Base-by-base conservation (phyloP, 2,888 invertebrate species). In the Griposia aprilina region DNA sequence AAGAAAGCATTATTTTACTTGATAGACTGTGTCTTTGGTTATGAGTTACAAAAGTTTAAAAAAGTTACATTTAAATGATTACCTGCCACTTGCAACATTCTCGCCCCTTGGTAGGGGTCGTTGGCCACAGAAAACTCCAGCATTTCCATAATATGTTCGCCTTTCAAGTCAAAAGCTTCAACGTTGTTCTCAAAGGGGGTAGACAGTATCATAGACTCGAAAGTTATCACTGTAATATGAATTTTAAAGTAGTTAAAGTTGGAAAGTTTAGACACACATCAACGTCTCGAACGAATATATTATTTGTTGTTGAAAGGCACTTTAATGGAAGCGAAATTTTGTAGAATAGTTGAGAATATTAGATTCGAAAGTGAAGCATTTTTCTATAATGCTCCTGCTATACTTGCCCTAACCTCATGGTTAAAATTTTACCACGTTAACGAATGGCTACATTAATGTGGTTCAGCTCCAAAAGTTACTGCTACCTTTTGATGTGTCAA, bases 151-250 rank as follows among this genome's bases (percentile, higher is more conserved):
- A 99, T 95, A 86, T 98, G 97, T 77, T 97, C 97, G 0, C 99
- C 99, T 77, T 97, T 95, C 60, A 99, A 91, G 88, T 98, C 98
- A 67, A 98, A 97, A 0, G 98, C 97, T 92, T 98, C 98, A 41
- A 98, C 96, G 20, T 97, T 97, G 90, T 98, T 98, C 87, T 97
- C 97, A 91, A 99, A 99, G 0, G 99, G 99, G 45, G 97, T 97
- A 13, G 98, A 97, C 15, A 97, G 95, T n/a, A 98, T 94, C 67
- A 98, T 90, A 81, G 98, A 98, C 78, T 97, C 97, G 85, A 97
- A 98, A 1, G 98, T 98, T 62, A 98, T 97, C 52, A 97, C 98
- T 98, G 94, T 20, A 94, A 93, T 57, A 77, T 66, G 48, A 74
- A n/a, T 71, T 78, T 65, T 71, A 81, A 73, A 82, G 55, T 59